Percentiles rank a stretch among this genome's conserved stretches.
phyloP scores from a whole-genome alignment of 2,888 invertebrate genomes.

The Phytoseiulus persimilis region DNA sequence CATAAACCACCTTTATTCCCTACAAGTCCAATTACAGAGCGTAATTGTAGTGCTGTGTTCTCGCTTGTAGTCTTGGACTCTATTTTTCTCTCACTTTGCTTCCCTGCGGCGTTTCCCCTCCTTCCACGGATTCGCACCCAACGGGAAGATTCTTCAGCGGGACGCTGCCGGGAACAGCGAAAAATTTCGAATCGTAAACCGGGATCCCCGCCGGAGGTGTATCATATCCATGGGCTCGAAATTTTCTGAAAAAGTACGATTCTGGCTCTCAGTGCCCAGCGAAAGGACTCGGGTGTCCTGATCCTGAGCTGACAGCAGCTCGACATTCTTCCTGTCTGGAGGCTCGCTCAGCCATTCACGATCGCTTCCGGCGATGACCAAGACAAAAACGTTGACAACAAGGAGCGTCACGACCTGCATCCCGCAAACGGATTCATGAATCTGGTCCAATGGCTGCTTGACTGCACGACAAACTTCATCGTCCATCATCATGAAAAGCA shows the following conservation, averaged over 20 bases:
- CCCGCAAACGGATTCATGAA: not conserved
- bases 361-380: too few species aligned
- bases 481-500: not conserved
- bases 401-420: not conserved
- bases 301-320: too few species aligned
- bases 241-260: too few species aligned
- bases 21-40: slow-evolving; percentile 5
- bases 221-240: too few species aligned
- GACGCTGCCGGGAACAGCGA: too few species aligned
- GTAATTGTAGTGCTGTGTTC: not conserved
- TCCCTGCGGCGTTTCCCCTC: not conserved
- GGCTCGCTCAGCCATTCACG: too few species aligned
- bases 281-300: too few species aligned
- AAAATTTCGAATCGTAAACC: too few species aligned
- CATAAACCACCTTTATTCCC: not conserved
- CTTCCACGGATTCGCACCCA: not conserved
- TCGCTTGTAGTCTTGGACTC: not conserved
- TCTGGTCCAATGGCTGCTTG: not conserved
- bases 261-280: too few species aligned
- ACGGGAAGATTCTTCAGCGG: too few species aligned
- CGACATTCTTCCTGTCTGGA: too few species aligned
- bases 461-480: not conserved
- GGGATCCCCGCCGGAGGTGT: too few species aligned
- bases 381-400: not conserved
- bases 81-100: not conserved